Percentiles rank a stretch among this genome's conserved stretches.
Conservation (phyloP, 2,113 vertebrate genomes). For the Pygoscelis antarcticus region DNA sequence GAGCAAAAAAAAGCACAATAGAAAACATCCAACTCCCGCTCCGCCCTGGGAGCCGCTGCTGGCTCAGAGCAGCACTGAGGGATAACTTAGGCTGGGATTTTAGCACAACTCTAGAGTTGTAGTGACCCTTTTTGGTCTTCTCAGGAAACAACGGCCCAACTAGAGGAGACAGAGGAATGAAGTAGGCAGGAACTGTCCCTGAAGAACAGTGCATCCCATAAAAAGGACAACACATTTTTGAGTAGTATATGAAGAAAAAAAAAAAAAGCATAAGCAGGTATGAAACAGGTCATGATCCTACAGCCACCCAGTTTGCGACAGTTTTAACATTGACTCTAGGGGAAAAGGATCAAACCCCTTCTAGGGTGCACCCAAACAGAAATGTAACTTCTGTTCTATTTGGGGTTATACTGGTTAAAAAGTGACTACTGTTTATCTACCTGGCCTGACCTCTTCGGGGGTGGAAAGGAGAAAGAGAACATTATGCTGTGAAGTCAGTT, state of each 20-base stretch:
- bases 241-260: background rate
- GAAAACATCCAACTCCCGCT: background rate
- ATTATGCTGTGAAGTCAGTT: background rate
- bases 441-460: background rate
- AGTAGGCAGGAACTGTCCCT: background rate
- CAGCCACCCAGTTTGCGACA: background rate
- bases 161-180: background rate
- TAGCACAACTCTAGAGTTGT: background rate
- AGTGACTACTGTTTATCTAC: background rate
- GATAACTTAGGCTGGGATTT: background rate
- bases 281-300: accelerated
- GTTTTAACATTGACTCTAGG: background rate
- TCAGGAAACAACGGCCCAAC: background rate
- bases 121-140: constrained; percentile 50
- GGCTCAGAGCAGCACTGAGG: background rate
- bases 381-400: background rate
- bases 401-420: background rate
- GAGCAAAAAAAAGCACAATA: background rate
- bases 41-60: accelerated
- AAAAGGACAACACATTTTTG: background rate
- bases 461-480: background rate
- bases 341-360: background rate
- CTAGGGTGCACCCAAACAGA: background rate
- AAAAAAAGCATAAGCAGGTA: background rate
- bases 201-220: background rate